These are phyloP conservation scores for Lamellibrachia columna DNA, from an alignment of 2,888 invertebrate species.

Conservation along the genomic window DNA sequence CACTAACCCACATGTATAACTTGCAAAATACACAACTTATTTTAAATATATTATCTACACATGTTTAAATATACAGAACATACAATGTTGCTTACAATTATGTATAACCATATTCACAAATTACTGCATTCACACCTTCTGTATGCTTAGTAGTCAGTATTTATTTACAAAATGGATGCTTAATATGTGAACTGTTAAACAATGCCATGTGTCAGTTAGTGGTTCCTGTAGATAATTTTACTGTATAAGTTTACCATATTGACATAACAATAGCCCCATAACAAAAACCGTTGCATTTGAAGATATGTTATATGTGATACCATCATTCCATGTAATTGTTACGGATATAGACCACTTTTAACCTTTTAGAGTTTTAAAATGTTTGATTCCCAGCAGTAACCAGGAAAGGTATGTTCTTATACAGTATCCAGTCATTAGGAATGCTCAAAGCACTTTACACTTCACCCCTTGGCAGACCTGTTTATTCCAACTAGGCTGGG, in stretches of 20 bases:
- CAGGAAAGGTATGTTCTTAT: too few species aligned
- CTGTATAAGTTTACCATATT: not conserved
- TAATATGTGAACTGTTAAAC: not conserved
- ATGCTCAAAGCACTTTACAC: too few species aligned
- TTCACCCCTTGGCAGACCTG: too few species aligned
- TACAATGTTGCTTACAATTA: not conserved
- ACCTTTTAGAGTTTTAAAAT: not conserved
- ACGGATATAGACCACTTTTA: not conserved
- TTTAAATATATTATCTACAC: not conserved
- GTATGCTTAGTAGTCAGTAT: not conserved
- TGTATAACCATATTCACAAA: not conserved
- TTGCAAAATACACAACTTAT: not conserved
- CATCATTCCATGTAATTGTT: not conserved
- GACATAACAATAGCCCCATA: not conserved
- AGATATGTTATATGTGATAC: not conserved
- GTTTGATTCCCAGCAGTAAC: not conserved
- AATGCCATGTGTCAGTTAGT: not conserved
- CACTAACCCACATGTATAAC: not conserved
- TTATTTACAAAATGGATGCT: not conserved
- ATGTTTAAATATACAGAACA: slow-evolving; percentile 10
- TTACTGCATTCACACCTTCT: not conserved
- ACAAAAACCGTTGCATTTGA: not conserved
- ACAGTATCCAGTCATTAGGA: too few species aligned
- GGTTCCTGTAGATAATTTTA: not conserved
- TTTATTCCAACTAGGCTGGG: too few species aligned